Evolutionary conservation across 2,797 vertebrate genomes (phyloP).

Genomic region (Etheostoma perlongum): DNA sequence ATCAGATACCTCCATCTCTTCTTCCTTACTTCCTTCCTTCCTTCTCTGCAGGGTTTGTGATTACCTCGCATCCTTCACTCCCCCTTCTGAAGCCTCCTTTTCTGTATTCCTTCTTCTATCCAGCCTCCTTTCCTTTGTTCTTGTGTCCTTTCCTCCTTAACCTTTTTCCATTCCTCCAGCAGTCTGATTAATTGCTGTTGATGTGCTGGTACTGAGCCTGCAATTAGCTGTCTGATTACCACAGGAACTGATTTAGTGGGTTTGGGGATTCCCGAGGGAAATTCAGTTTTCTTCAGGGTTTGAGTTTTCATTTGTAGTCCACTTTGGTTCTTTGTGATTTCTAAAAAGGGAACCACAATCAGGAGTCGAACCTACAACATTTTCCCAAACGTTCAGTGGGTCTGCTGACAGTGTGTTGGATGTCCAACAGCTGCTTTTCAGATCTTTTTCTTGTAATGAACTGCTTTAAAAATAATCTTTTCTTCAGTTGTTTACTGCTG

Average conservation of each 20-base stretch:
- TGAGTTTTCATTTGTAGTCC: conserved; percentile 17
- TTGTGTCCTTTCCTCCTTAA: conserved; percentile 22
- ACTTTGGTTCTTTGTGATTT: conserved; percentile 16
- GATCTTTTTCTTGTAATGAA: conserved; percentile 6
- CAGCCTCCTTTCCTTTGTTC: conserved; percentile 19
- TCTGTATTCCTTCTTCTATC: not conserved
- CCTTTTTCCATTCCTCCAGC: conserved; percentile 31
- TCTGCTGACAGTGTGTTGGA: not conserved
- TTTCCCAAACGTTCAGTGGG: not conserved
- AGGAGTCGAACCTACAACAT: not conserved
- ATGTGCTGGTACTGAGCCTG: conserved; percentile 60
- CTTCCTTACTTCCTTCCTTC: conserved; percentile 55
- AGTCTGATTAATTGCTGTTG: conserved; percentile 69
- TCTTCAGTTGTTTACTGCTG: conserved; percentile 23
- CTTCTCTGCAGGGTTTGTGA: conserved; percentile 57
- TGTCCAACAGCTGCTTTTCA: conserved; percentile 31
- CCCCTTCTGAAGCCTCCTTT: not conserved
- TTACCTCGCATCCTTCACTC: conserved; percentile 55
- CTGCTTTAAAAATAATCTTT: not conserved
- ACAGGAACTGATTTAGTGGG: conserved; percentile 42
- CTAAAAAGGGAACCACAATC: not conserved
- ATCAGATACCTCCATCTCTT: conserved; percentile 64
- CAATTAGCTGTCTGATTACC: conserved; percentile 77
- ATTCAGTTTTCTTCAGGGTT: conserved; percentile 23
- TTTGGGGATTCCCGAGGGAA: conserved; percentile 48